Conservation (phyloP, 2,113 vertebrate genomes). For the Prochilodus magdalenae region DNA sequence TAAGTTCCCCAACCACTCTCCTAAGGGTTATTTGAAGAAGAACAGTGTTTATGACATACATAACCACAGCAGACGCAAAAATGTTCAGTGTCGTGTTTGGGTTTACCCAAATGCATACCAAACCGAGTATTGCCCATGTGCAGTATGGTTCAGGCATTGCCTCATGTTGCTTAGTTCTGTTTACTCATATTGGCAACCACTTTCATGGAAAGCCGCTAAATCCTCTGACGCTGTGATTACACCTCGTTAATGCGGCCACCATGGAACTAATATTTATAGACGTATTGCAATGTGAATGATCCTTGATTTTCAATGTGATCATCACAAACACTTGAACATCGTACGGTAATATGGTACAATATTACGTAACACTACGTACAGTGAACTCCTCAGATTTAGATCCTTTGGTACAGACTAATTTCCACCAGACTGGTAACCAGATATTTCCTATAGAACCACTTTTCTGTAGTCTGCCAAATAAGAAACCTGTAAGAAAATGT, state of each 20-base stretch:
- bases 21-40: not conserved
- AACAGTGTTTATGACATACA: not conserved
- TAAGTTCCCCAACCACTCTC: too few species aligned
- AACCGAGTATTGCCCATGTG: not conserved
- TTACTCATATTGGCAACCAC: not conserved
- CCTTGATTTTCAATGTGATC: too few species aligned
- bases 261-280: too few species aligned
- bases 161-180: not conserved
- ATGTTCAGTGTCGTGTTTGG: not conserved
- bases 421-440: not conserved
- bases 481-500: not conserved
- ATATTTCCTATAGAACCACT: not conserved
- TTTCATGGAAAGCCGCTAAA: not conserved
- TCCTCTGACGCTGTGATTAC: conserved; percentile 11
- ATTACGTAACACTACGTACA: not conserved
- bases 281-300: too few species aligned
- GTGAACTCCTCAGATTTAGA: not conserved
- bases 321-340: too few species aligned
- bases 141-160: not conserved
- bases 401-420: too few species aligned
- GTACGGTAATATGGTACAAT: too few species aligned
- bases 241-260: not conserved
- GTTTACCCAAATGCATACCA: not conserved
- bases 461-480: not conserved
- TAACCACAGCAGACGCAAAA: not conserved